A percentile compares a stretch with the other conserved stretches of the same genome.
These are phyloP conservation scores for Hermodice carunculata DNA, from an alignment of 2,888 invertebrate genomes.

Conservation along the genomic window DNA sequence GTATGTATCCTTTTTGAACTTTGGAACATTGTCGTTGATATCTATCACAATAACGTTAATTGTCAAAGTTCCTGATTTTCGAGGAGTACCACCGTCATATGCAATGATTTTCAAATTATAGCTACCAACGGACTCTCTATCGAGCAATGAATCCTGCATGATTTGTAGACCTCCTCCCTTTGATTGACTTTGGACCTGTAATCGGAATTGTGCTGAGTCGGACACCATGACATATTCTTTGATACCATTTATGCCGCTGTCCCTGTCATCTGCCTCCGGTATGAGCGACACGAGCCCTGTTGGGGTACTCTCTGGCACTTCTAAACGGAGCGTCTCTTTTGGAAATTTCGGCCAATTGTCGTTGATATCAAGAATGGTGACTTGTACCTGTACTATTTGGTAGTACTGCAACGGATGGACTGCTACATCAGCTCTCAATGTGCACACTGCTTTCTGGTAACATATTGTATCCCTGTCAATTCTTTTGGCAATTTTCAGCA, in stretches of 20 bases:
- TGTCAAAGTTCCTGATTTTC: conserved; percentile 13
- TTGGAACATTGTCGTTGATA: conserved; percentile 21
- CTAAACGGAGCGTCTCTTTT: background rate
- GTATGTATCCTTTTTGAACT: conserved; percentile 15
- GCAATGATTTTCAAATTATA: conserved; percentile 10
- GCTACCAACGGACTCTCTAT: conserved; percentile 19
- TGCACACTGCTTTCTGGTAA: background rate
- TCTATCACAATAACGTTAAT: conserved; percentile 13
- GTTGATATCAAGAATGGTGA: conserved; percentile 32
- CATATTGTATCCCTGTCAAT: conserved; percentile 15
- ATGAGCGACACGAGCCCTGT: conserved; percentile 22
- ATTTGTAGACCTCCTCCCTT: conserved; percentile 46
- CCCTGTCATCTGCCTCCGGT: conserved; percentile 30
- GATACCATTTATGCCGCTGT: conserved; percentile 26
- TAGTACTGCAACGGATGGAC: conserved; percentile 23
- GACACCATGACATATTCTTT: conserved; percentile 18
- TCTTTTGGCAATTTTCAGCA: background rate
- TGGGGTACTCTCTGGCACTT: conserved; percentile 20
- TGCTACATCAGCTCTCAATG: conserved; percentile 1
- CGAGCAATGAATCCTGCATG: conserved; percentile 10
- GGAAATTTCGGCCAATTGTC: conserved; percentile 31
- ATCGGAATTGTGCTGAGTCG: conserved; percentile 1
- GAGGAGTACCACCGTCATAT: conserved; percentile 15
- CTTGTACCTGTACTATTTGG: conserved; percentile 18
- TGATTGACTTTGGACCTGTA: conserved; percentile 14